Conservation (phyloP, 1,140 invertebrate species). For the Drosophila truncata region DNA sequence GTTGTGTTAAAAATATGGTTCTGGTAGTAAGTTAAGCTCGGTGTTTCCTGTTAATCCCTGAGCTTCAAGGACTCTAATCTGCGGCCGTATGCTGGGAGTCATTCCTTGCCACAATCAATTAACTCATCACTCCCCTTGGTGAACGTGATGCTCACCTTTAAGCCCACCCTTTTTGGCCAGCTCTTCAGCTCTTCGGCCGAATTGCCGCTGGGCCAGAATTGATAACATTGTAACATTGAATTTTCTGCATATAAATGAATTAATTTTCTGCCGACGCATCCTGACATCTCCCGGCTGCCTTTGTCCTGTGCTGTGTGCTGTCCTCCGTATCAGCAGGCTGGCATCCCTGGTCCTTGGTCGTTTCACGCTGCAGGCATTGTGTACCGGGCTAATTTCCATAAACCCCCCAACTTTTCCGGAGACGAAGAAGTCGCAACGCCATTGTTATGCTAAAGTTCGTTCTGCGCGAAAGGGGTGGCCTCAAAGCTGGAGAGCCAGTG, state of each 20-base stretch:
- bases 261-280: constrained; percentile 71
- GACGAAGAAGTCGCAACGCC: constrained; percentile 70
- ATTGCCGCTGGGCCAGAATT: constrained; percentile 74
- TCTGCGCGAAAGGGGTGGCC: constrained; percentile 59
- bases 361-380: constrained; percentile 66
- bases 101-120: constrained; percentile 63
- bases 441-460: constrained; percentile 78
- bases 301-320: constrained; percentile 19
- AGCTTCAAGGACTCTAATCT: constrained; percentile 36
- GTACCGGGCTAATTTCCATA: constrained; percentile 79
- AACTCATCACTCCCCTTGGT: constrained; percentile 15
- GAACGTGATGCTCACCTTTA: constrained; percentile 34
- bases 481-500: constrained; percentile 13
- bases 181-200: constrained; percentile 6
- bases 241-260: constrained; percentile 85
- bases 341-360: constrained; percentile 9
- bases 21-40: background rate
- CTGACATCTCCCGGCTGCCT: constrained; percentile 13
- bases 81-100: constrained; percentile 37
- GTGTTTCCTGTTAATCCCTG: constrained; percentile 24
- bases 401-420: constrained; percentile 49
- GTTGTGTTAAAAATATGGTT: too few relatives aligned
- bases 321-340: constrained; percentile 35
- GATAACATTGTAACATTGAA: constrained; percentile 84
- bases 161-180: constrained; percentile 28